phyloP scores from a whole-genome alignment of 1,140 invertebrate species.

The Dolichoris vasculosae region DNA sequence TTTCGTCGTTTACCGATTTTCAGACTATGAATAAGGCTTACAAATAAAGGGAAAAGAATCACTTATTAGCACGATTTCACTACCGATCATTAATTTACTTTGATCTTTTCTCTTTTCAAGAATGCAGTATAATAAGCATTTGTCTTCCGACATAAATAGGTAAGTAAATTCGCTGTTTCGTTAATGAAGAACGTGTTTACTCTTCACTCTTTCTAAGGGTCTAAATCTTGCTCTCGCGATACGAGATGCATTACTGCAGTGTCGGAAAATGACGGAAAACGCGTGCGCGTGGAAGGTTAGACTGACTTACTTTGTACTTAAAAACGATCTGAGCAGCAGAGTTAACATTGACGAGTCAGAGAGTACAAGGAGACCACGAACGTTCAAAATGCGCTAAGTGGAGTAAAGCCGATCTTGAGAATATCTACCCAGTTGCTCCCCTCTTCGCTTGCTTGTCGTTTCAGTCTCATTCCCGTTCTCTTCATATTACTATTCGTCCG shows the following conservation, averaged over 20 bases:
- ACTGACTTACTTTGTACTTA: no score
- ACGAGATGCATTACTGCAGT: no score
- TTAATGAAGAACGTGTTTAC: neutral
- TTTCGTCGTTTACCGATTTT: neutral
- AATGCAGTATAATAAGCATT: neutral
- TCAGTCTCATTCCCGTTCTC: neutral
- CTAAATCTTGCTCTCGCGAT: neutral
- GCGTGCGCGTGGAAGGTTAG: neutral
- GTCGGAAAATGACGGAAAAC: no score
- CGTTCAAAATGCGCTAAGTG: neutral
- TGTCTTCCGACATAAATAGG: neutral
- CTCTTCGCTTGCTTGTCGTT: neutral
- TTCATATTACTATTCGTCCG: slow-evolving; percentile 20
- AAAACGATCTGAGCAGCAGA: no score
- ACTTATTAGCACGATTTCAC: slow-evolving; percentile 22
- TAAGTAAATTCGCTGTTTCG: neutral
- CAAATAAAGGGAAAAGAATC: neutral
- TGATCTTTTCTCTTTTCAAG: neutral
- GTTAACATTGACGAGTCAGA: neutral
- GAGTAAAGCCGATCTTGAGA: neutral
- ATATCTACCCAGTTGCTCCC: neutral
- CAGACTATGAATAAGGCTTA: neutral
- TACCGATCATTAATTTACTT: neutral
- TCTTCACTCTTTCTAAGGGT: neutral
- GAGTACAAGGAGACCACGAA: neutral